A percentile compares a stretch with the other conserved stretches of the same genome.
phyloP scores from a whole-genome alignment of 1,140 invertebrate species.

The Apocrypta bakeri region DNA sequence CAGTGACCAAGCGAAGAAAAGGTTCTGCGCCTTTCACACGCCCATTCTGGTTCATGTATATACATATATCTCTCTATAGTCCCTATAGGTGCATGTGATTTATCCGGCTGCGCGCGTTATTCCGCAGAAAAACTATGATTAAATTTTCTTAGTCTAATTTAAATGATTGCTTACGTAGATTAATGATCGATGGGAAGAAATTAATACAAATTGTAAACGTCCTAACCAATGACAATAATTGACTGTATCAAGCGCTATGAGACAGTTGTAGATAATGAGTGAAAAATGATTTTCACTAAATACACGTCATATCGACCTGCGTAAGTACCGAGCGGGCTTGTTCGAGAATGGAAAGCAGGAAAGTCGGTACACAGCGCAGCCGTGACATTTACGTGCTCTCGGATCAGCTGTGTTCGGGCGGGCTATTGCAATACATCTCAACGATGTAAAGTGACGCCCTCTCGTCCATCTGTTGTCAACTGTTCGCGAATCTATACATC shows the following conservation, averaged over 20 bases:
- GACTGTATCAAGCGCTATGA: too few species aligned
- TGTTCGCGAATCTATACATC: not conserved
- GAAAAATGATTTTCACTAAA: too few species aligned
- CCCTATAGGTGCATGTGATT: not conserved
- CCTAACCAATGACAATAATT: too few species aligned
- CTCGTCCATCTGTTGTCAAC: not conserved
- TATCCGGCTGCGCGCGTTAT: not conserved
- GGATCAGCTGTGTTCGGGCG: not conserved
- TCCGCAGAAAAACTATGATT: not conserved
- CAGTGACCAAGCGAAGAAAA: conserved; percentile 31
- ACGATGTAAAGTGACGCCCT: not conserved
- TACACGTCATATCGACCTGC: too few species aligned
- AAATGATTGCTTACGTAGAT: not conserved
- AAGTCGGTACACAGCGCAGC: not conserved
- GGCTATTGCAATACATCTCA: not conserved
- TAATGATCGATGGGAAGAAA: too few species aligned
- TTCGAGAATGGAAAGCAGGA: not conserved
- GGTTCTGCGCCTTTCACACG: conserved; percentile 60
- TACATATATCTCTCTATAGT: not conserved
- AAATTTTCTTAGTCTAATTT: not conserved
- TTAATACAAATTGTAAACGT: too few species aligned
- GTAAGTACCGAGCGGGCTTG: too few species aligned
- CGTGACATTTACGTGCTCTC: not conserved
- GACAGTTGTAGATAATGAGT: too few species aligned
- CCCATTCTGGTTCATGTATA: not conserved